Percentiles rank a stretch among this genome's conserved stretches.
Conservation (phyloP, 2,888 invertebrate genomes). For the Antitype chi region DNA sequence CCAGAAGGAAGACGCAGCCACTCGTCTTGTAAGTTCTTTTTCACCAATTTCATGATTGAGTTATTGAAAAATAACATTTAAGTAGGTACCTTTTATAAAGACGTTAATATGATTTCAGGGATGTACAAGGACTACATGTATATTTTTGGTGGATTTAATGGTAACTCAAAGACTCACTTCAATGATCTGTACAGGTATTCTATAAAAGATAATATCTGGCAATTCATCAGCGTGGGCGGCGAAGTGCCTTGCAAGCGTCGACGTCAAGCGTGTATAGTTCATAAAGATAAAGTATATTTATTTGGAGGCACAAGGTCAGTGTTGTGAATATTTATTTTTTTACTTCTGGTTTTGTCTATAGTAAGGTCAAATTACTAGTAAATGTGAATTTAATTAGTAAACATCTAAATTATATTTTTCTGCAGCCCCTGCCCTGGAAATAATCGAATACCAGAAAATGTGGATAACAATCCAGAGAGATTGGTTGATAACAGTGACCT, state of each 20-base stretch:
- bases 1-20: constrained; percentile 97
- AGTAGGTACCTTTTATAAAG: neutral
- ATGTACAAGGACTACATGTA: constrained; percentile 94
- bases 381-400: constrained; percentile 8
- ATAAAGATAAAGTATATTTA: constrained; percentile 93
- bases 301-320: constrained; percentile 97
- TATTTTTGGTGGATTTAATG: constrained; percentile 98
- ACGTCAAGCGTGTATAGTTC: constrained; percentile 95
- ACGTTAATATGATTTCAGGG: constrained; percentile 91
- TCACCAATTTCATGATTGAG: neutral
- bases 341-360: constrained; percentile 47
- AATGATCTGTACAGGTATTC: constrained; percentile 95
- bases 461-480: constrained; percentile 83
- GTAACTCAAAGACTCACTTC: constrained; percentile 93
- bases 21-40: constrained; percentile 94
- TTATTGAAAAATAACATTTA: neutral
- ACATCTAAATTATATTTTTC: constrained; percentile 12
- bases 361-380: constrained; percentile 21
- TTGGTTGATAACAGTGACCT: constrained; percentile 96
- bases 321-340: constrained; percentile 8
- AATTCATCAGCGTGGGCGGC: constrained; percentile 90
- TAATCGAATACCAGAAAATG: constrained; percentile 66
- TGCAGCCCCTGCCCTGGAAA: constrained; percentile 77
- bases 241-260: constrained; percentile 92
- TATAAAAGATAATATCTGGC: constrained; percentile 91